Evolutionary conservation across 1,140 invertebrate genomes (phyloP).

Genomic region (Portunus trituberculatus): DNA sequence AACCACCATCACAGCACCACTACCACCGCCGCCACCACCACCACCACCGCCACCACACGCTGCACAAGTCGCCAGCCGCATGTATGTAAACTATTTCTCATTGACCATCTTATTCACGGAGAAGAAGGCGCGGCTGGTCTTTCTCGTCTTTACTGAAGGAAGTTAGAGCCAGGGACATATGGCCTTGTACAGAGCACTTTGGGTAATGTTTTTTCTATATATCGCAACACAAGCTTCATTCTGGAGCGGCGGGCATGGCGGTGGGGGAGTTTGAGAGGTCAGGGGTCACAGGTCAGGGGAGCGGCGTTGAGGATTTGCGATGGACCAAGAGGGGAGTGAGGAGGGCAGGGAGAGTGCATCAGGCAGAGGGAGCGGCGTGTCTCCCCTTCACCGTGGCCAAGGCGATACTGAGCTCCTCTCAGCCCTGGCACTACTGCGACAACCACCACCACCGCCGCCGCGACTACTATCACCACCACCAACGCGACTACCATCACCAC

Average conservation of each 20-base stretch:
- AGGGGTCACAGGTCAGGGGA: not conserved
- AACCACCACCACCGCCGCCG: not conserved
- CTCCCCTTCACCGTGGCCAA: not conserved
- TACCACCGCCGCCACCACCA: not conserved
- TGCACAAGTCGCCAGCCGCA: not conserved
- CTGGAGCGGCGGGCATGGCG: not conserved
- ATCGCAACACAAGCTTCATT: not conserved
- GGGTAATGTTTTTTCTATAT: not conserved
- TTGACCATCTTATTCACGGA: not conserved
- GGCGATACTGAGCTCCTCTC: not conserved
- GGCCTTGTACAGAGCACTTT: not conserved
- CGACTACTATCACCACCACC: not conserved
- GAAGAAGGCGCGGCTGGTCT: not conserved
- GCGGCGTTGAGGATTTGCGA: not conserved
- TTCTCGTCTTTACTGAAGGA: not conserved
- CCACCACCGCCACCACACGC: not conserved
- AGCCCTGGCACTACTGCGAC: not conserved
- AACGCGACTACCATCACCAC: not conserved
- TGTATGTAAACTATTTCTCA: not conserved
- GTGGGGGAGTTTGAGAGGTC: not conserved
- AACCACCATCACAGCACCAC: not conserved
- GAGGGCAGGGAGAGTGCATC: conserved; percentile 6
- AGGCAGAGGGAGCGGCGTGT: not conserved
- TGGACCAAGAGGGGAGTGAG: not conserved
- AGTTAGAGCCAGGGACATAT: not conserved